Percentiles rank a stretch among this genome's conserved stretches.
Evolutionary conservation across 2,113 vertebrate genomes (phyloP).

Genomic region (Heterochromis multidens): DNA sequence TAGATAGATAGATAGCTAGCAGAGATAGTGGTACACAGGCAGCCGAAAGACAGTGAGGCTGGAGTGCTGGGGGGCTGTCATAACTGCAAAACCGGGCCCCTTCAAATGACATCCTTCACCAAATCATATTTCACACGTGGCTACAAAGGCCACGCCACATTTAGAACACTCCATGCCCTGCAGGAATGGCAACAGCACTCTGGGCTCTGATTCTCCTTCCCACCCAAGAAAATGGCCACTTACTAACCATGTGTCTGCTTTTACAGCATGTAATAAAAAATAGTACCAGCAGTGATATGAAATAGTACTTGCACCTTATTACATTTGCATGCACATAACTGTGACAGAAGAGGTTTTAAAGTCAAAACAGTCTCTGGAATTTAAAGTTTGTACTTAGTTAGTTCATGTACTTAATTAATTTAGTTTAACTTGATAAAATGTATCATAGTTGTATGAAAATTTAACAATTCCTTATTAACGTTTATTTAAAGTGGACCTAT

Average conservation of each 20-base stretch:
- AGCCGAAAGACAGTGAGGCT: constrained; percentile 6
- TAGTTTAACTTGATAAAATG: background rate
- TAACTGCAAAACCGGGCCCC: constrained; percentile 46
- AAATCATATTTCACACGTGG: constrained; percentile 63
- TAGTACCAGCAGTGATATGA: background rate
- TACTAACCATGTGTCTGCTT: constrained; percentile 10
- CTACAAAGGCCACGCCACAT: constrained; percentile 52
- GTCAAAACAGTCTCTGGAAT: background rate
- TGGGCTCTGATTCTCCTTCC: constrained; percentile 21
- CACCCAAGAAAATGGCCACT: constrained; percentile 25
- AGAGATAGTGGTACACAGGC: constrained; percentile 17
- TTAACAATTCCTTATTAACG: background rate
- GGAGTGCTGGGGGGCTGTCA: constrained; percentile 46
- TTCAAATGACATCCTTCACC: constrained; percentile 59
- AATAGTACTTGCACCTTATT: background rate
- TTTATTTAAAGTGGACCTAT: background rate
- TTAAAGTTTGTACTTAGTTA: background rate
- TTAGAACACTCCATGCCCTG: constrained; percentile 48
- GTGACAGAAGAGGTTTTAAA: background rate
- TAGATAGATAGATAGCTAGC: constrained; percentile 30
- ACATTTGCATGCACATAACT: constrained; percentile 12
- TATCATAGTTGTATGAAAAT: background rate
- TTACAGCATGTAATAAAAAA: constrained; percentile 29
- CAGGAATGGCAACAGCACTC: constrained; percentile 24
- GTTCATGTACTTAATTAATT: background rate